These are phyloP conservation scores for Eonycteris spelaea DNA, from an alignment of 2,113 vertebrate species.

Conservation along the genomic window DNA sequence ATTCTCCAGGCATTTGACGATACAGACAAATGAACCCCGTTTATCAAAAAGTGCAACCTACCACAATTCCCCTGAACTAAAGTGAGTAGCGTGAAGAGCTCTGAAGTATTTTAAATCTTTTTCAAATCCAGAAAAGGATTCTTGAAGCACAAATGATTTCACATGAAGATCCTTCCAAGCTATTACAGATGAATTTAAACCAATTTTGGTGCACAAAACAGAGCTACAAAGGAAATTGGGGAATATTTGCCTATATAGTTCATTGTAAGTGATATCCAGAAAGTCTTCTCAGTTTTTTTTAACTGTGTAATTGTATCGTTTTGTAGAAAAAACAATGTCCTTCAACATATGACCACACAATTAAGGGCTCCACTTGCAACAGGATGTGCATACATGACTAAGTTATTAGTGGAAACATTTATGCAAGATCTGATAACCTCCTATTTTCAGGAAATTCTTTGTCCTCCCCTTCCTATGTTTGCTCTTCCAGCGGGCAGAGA, in stretches of 20 bases:
- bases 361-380: neutral
- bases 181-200: neutral
- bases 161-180: neutral
- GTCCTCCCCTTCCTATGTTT: too few species aligned
- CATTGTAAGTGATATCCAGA: neutral
- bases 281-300: neutral
- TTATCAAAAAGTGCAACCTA: neutral
- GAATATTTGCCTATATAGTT: neutral
- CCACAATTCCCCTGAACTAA: neutral
- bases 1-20: neutral
- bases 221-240: neutral
- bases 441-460: neutral
- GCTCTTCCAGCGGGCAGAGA: too few species aligned
- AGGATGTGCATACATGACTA: neutral
- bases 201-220: neutral
- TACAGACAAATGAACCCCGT: neutral
- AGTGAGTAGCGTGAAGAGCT: neutral
- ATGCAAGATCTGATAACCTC: neutral
- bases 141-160: neutral
- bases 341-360: neutral
- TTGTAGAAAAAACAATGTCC: neutral
- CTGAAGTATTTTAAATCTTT: neutral
- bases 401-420: neutral
- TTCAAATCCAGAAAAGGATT: neutral
- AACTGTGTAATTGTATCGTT: neutral